Conservation (phyloP, 2,888 invertebrate species). For the Lycia hirtaria region DNA sequence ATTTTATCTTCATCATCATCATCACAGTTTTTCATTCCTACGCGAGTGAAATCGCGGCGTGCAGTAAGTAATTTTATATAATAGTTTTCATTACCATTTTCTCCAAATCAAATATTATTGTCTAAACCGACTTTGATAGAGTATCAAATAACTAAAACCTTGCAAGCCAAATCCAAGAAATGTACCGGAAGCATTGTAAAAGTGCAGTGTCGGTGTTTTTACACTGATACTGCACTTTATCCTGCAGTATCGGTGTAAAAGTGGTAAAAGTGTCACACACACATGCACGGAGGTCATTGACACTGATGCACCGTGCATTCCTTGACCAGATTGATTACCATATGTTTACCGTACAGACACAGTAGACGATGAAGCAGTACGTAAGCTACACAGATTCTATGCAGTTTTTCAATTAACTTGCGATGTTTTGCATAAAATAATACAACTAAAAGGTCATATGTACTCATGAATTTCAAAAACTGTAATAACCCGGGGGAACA, state of each 20-base stretch:
- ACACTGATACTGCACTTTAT: too few species aligned
- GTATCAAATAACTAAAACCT: slow-evolving; percentile 18
- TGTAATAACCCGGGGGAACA: too few species aligned
- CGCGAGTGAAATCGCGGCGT: too few species aligned
- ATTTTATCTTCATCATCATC: too few species aligned
- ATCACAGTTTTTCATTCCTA: too few species aligned
- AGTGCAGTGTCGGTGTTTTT: too few species aligned
- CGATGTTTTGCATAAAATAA: not conserved
- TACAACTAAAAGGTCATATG: too few species aligned
- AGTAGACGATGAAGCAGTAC: slow-evolving; percentile 9
- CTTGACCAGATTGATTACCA: slow-evolving; percentile 48
- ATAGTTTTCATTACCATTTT: not conserved
- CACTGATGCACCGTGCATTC: slow-evolving; percentile 41
- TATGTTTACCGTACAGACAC: slow-evolving; percentile 35
- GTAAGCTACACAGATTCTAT: not conserved
- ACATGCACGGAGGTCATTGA: slow-evolving; percentile 35
- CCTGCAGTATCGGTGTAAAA: not conserved
- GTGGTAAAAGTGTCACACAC: slow-evolving; percentile 31
- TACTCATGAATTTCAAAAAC: too few species aligned
- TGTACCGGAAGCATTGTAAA: slow-evolving; percentile 13
- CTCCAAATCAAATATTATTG: not conserved
- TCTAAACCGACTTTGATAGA: slow-evolving; percentile 12
- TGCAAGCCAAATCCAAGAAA: slow-evolving; percentile 20
- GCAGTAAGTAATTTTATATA: too few species aligned
- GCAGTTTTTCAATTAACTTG: not conserved